Evolutionary conservation across 2,888 invertebrate species (phyloP).

Genomic region (Drosophila acutilabella): DNA sequence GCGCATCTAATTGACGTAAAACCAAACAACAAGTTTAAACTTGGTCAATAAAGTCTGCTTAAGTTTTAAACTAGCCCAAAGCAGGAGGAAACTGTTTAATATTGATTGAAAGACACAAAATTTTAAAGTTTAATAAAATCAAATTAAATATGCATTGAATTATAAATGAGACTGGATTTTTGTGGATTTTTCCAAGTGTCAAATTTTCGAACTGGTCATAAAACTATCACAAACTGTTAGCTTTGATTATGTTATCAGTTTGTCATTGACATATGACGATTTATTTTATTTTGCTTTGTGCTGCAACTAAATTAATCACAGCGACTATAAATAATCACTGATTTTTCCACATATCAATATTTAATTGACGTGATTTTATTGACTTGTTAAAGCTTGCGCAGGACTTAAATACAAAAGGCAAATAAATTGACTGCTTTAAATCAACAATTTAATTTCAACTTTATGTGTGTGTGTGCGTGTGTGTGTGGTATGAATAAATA

Average conservation of each 20-base stretch:
- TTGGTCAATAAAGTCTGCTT: not conserved
- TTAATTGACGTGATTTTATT: slow-evolving; percentile 10
- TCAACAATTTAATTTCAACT: slow-evolving; percentile 14
- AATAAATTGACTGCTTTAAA: slow-evolving; percentile 21
- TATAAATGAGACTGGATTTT: too few relatives aligned
- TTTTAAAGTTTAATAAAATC: too few relatives aligned
- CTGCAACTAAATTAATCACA: slow-evolving; percentile 1
- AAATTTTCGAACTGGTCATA: not conserved
- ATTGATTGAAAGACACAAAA: too few relatives aligned
- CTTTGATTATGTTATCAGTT: not conserved
- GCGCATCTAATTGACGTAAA: not conserved
- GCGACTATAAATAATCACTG: not conserved
- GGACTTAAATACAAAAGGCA: slow-evolving; percentile 15
- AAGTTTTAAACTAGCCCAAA: not conserved
- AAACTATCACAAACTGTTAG: not conserved
- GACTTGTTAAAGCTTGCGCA: not conserved
- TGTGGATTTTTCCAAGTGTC: too few relatives aligned
- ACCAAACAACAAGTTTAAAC: slow-evolving; percentile 1
- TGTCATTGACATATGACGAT: not conserved
- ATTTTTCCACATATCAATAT: slow-evolving; percentile 8
- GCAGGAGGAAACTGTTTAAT: not conserved
- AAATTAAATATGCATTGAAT: too few relatives aligned
- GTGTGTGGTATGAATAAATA: not conserved
- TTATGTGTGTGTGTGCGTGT: not conserved
- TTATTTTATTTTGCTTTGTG: not conserved